A percentile compares a stretch with the other conserved stretches of the same genome.
Evolutionary conservation across 1,140 invertebrate genomes (phyloP).

Genomic region (Zaprionus nigranus): DNA sequence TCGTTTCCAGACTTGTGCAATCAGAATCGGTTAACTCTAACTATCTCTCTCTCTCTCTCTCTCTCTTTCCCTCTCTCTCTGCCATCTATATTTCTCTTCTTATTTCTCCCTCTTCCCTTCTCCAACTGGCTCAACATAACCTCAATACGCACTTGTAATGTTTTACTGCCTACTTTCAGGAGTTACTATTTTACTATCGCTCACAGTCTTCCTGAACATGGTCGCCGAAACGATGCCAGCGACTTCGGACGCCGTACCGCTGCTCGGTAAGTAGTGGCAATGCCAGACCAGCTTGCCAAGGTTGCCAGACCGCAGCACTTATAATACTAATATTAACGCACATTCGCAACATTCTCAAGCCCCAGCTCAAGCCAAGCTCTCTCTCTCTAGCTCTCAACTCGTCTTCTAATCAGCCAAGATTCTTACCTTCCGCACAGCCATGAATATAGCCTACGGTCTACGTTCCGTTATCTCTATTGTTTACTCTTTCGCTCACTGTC

Average conservation of each 20-base stretch:
- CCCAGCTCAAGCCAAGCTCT: too few species aligned
- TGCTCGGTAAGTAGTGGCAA: slow-evolving; percentile 84
- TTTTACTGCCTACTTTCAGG: slow-evolving; percentile 87
- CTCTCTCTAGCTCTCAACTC: slow-evolving; percentile 25
- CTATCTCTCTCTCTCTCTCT: slow-evolving; percentile 7
- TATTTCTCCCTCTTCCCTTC: neutral
- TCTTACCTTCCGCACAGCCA: slow-evolving; percentile 55
- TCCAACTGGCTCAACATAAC: neutral
- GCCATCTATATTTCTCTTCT: neutral
- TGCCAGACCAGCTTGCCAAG: slow-evolving; percentile 1
- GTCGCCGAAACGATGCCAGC: slow-evolving; percentile 95
- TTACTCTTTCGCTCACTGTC: neutral
- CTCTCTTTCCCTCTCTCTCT: slow-evolving; percentile 6
- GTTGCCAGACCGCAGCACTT: neutral
- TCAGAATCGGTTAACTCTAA: slow-evolving; percentile 3
- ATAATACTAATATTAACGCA: slow-evolving; percentile 47
- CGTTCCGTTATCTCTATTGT: slow-evolving; percentile 10
- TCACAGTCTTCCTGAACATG: slow-evolving; percentile 99
- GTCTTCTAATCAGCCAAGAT: slow-evolving; percentile 57
- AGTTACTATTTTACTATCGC: slow-evolving; percentile 99
- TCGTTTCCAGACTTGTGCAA: slow-evolving; percentile 16
- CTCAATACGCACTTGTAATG: slow-evolving; percentile 19
- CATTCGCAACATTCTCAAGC: slow-evolving; percentile 49
- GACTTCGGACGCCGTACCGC: slow-evolving; percentile 91
- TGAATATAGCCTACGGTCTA: slow-evolving; percentile 5